Base-by-base conservation (phyloP, 2,888 invertebrate genomes). In the Eudemis profundana region DNA sequence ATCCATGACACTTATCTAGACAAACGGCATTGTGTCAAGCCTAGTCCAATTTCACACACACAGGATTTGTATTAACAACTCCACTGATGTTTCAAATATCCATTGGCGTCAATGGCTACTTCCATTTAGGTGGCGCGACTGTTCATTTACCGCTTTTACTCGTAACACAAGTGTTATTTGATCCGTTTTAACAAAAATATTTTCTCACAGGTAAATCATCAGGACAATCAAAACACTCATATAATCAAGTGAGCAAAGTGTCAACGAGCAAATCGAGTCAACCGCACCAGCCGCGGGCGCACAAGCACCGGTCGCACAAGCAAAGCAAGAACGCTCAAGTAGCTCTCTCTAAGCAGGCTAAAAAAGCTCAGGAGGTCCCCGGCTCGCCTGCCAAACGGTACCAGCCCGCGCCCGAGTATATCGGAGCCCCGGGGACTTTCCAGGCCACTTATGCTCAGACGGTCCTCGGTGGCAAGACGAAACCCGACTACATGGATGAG, bases 171-270 rank as follows among this genome's bases (percentile, higher is more conserved):
- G n/a, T n/a, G n/a, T n/a, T n/a, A n/a, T n/a, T n/a, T n/a, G n/a
- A n/a, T n/a, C n/a, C n/a, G n/a, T n/a, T n/a, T n/a, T n/a, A n/a
- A n/a, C n/a, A n/a, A n/a, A n/a, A n/a, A n/a, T n/a, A 33, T 57
- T 70, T 69, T 68, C 66, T 69, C 69, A 19, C 84, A 92, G 92
- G 89, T 86, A 93, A 92, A 88, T 76, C 86, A 68, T 87, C 87
- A 64, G 84, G 89, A 61, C 92, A 92, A 76, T 90, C 90, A 17
- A 92, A 92, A 76, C 92, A 92, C 75, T 91, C 92, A 59, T 93
- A 92, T 73, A 92, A 91, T 71, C 92, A 92, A 90, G 90, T 92
- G 70, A 93, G 92, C 84, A 92, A 92, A 87, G 89, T 91, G 57
- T 90, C 92, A 60, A 90, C 90, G 57, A 91, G 89, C 83, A 93